Evolutionary conservation across 1,140 invertebrate genomes (phyloP), one percentile per base, ranked within the genome.

Genomic region (Dinoponera quadriceps): DNA sequence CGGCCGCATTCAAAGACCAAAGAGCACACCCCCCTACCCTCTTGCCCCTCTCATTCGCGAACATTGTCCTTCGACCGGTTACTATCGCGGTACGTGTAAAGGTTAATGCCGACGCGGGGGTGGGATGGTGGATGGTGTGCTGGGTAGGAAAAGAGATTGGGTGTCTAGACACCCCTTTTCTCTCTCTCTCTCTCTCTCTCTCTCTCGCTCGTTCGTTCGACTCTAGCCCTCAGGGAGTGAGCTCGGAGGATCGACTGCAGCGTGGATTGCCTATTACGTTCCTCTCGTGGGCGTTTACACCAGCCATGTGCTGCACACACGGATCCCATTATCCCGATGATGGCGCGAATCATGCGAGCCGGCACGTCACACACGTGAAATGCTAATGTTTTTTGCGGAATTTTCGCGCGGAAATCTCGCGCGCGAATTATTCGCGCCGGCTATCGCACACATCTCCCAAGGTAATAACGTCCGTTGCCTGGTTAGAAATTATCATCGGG

Each of bases 151-250:
- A 83, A 75, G 74, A 88, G 81, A 89, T 89, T 89, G 84, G 74
- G 54, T 73, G 88, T 89, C 88, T 89, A 89, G 88, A 89, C 87
- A 74, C 60, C 83, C 78, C 73, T 60, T 55, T n/a, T n/a, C n/a
- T n/a, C n/a, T n/a, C n/a, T n/a, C n/a, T n/a, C n/a, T n/a, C 86
- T 54, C 33, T 25, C 18, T 44, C 38, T 44, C 38, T 44, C 38
- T 44, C 86, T 55, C 27, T 27, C n/a, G 4, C 38, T 44, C 38
- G 4, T 9, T 44, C 7, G 38, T 9, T 4, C 38, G 38, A 44
- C 38, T 44, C 38, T 44, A 11, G 38, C 38, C 38, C 38, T 44
- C 38, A 4, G 38, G 38, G 38, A 9, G 29, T 18, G 51, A 80
- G 33, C 51, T 71, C 20, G 22, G 33, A 57, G 75, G 38, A 69